Evolutionary conservation across 2,888 invertebrate species (phyloP).

Genomic region (Leptopilina myrica): DNA sequence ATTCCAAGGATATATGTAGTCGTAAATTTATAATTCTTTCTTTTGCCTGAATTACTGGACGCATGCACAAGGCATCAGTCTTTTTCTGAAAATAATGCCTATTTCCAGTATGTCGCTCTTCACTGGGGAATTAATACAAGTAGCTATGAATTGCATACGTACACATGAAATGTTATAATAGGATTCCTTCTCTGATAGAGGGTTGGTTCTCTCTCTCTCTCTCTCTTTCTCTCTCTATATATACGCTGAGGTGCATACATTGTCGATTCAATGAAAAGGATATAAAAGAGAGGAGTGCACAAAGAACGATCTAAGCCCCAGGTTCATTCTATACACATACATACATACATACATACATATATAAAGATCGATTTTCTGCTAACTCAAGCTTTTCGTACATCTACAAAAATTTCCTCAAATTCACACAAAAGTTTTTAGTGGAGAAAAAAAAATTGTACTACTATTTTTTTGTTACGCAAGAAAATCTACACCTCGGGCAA

Average conservation of each 20-base stretch:
- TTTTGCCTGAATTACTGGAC: slow-evolving; percentile 24
- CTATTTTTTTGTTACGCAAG: background rate
- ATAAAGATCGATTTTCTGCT: slow-evolving; percentile 30
- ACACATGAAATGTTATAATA: slow-evolving; percentile 18
- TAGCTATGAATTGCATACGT: slow-evolving; percentile 17
- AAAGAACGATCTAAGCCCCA: slow-evolving; percentile 33
- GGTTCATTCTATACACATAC: slow-evolving; percentile 5
- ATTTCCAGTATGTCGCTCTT: slow-evolving; percentile 24
- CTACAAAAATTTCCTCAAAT: background rate
- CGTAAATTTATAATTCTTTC: slow-evolving; percentile 25
- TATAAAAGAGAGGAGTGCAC: slow-evolving; percentile 32
- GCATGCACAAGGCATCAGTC: background rate
- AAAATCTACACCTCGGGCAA: background rate
- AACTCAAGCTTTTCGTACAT: slow-evolving; percentile 24
- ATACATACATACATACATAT: background rate
- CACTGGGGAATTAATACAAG: slow-evolving; percentile 49
- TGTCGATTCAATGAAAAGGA: slow-evolving; percentile 31
- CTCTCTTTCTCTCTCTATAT: background rate
- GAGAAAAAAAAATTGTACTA: background rate
- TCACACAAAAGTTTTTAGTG: background rate
- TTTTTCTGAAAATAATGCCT: slow-evolving; percentile 18
- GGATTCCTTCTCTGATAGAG: slow-evolving; percentile 27
- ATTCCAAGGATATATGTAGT: background rate
- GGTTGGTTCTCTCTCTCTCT: background rate
- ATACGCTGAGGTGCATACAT: background rate